Percentiles rank a stretch among this genome's conserved stretches.
These are phyloP conservation scores for Drosophila nikananu DNA, from an alignment of 1,140 invertebrate species.

Conservation along the genomic window DNA sequence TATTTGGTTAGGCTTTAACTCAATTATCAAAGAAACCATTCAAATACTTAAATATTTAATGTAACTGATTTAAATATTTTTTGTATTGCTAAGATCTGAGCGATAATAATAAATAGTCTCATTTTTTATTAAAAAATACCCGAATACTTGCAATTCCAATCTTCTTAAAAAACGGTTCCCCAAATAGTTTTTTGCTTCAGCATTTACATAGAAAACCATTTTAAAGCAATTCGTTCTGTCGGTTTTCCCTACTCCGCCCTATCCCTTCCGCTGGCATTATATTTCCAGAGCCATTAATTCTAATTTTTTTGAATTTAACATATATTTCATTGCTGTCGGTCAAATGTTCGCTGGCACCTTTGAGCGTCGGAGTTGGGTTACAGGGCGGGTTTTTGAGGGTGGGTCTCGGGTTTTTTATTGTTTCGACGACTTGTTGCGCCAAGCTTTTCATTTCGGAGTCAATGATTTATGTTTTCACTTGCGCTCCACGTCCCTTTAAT, in stretches of 20 bases:
- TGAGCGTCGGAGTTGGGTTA: constrained; percentile 7
- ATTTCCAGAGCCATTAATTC: constrained; percentile 67
- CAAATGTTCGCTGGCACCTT: constrained; percentile 58
- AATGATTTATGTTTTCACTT: constrained; percentile 78
- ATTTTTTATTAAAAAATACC: background rate
- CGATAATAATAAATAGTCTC: background rate
- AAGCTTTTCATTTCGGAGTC: constrained; percentile 78
- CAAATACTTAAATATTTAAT: background rate
- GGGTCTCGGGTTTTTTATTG: constrained; percentile 62
- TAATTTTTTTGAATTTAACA: constrained; percentile 71
- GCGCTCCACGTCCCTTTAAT: constrained; percentile 50
- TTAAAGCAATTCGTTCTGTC: constrained; percentile 2
- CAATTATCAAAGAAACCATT: background rate
- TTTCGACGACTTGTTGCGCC: constrained; percentile 79
- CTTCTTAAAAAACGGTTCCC: background rate
- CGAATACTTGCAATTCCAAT: background rate
- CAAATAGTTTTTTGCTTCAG: background rate
- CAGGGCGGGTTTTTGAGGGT: constrained; percentile 1
- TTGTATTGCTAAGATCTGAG: background rate
- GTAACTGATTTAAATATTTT: background rate
- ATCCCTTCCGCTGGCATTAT: constrained; percentile 12
- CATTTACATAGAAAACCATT: background rate
- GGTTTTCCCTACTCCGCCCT: background rate
- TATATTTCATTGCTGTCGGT: constrained; percentile 76
- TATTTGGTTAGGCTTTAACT: no score